phyloP scores from a whole-genome alignment of 2,797 vertebrate species.

The Diplodus sargus region DNA sequence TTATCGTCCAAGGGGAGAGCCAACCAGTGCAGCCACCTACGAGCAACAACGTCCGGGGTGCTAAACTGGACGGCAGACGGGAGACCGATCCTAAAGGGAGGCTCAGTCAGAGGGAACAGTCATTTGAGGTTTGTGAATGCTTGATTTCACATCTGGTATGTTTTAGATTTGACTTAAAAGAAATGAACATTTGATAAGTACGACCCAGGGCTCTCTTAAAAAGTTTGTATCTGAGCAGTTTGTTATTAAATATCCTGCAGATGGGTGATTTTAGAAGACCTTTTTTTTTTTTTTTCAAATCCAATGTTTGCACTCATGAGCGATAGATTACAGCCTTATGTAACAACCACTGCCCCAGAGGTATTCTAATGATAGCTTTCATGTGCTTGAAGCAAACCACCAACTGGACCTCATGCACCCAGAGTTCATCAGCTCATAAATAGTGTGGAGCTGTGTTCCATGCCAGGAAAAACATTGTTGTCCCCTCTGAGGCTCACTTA shows the following conservation, averaged over 20 bases:
- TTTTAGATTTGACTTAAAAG: background rate
- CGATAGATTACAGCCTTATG: slow-evolving; percentile 21
- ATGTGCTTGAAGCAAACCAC: slow-evolving; percentile 51
- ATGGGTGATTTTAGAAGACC: background rate
- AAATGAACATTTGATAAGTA: background rate
- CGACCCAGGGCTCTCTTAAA: background rate
- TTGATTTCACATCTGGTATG: background rate
- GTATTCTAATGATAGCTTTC: slow-evolving; percentile 51
- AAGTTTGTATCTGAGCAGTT: slow-evolving; percentile 9
- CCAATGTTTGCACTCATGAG: slow-evolving; percentile 5
- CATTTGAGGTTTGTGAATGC: slow-evolving; percentile 82
- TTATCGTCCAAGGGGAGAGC: slow-evolving; percentile 69
- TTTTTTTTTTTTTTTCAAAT: background rate
- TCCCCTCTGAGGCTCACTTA: slow-evolving; percentile 38
- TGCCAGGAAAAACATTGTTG: slow-evolving; percentile 71
- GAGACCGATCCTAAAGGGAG: slow-evolving; percentile 76
- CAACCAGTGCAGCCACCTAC: slow-evolving; percentile 51
- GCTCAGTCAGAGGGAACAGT: slow-evolving; percentile 84
- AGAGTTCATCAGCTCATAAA: slow-evolving; percentile 62
- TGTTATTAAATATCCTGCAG: slow-evolving; percentile 1
- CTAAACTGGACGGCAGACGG: slow-evolving; percentile 34
- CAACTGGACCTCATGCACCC: slow-evolving; percentile 56
- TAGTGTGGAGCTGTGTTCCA: slow-evolving; percentile 35
- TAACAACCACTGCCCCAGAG: slow-evolving; percentile 24
- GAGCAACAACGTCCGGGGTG: slow-evolving; percentile 65